Percentiles rank a stretch among this genome's conserved stretches.
Conservation (phyloP, 2,113 vertebrate genomes). For the Solenodon paradoxus region DNA sequence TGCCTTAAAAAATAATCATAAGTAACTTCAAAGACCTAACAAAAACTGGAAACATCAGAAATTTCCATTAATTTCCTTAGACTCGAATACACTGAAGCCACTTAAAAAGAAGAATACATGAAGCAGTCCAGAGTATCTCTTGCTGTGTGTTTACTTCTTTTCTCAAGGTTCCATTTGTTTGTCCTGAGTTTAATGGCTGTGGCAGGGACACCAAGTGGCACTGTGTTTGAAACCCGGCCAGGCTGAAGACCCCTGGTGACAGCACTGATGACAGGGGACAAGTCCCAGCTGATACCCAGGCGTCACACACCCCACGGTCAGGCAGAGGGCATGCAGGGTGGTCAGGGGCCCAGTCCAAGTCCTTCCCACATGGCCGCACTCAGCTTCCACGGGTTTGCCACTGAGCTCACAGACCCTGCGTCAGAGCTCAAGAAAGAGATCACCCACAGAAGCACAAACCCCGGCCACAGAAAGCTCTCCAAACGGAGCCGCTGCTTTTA, state of each 20-base stretch:
- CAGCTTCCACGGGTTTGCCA: background rate
- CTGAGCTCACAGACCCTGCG: too few relatives aligned
- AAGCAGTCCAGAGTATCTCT: background rate
- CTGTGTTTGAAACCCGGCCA: fast-evolving
- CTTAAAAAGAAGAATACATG: background rate
- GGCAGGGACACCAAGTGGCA: fast-evolving
- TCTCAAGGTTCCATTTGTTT: too few relatives aligned
- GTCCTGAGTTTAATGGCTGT: too few relatives aligned
- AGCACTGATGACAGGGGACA: background rate
- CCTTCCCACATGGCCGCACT: background rate
- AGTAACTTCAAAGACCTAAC: background rate
- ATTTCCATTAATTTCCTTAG: background rate
- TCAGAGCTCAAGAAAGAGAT: background rate
- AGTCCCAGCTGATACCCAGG: background rate
- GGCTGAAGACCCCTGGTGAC: too few relatives aligned
- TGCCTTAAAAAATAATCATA: background rate
- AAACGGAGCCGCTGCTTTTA: background rate
- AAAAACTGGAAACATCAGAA: background rate
- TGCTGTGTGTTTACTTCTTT: background rate
- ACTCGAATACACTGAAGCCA: background rate
- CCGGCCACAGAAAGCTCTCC: background rate
- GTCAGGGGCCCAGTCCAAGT: background rate
- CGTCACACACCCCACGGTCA: background rate
- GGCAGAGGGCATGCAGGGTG: fast-evolving
- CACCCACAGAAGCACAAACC: background rate